phyloP scores from a whole-genome alignment of 2,113 vertebrate species.

The Halichoerus grypus region DNA sequence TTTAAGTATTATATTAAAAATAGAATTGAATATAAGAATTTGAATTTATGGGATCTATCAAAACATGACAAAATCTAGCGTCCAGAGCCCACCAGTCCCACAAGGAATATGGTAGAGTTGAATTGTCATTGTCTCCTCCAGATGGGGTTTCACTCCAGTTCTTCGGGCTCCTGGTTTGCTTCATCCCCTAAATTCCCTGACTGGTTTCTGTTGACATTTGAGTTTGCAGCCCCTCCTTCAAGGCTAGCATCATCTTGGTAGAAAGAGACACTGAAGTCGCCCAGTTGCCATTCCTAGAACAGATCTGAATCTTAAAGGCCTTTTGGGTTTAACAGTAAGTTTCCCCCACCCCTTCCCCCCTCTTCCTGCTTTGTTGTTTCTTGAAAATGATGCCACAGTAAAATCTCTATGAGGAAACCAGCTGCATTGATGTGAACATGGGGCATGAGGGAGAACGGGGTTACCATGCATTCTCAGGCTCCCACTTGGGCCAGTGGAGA shows the following conservation, averaged over 20 bases:
- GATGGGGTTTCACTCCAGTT: background rate
- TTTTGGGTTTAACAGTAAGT: background rate
- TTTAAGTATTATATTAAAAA: background rate
- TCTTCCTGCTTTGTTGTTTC: background rate
- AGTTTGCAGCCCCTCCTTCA: background rate
- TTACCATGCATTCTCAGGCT: background rate
- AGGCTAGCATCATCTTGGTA: background rate
- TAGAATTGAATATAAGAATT: background rate
- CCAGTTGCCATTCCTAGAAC: background rate
- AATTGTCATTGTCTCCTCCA: background rate
- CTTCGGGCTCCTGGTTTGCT: background rate
- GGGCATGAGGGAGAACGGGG: fast-evolving
- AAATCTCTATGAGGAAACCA: background rate
- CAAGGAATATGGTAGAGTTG: background rate
- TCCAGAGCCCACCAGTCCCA: background rate
- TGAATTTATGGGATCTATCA: background rate
- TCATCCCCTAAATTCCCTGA: background rate
- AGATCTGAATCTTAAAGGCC: background rate
- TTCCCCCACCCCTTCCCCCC: too few relatives aligned
- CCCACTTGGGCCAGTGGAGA: background rate
- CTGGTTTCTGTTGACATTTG: background rate
- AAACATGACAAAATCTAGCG: background rate
- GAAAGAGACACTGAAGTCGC: background rate
- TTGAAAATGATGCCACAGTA: background rate
- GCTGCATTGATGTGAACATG: background rate